Evolutionary conservation across 2,888 invertebrate genomes (phyloP).

Genomic region (Drosophila dives): DNA sequence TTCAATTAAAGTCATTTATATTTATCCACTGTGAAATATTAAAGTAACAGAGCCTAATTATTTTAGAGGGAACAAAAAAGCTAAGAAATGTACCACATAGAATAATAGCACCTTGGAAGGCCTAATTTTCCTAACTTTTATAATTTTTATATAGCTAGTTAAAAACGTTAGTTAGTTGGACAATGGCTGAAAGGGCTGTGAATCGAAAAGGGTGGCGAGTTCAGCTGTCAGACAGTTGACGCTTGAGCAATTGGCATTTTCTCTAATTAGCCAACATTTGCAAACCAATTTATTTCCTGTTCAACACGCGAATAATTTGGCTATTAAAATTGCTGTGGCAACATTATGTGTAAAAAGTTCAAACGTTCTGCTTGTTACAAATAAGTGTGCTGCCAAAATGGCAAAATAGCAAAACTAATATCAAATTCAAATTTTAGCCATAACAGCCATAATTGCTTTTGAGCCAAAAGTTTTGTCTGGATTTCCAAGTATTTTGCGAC

Average conservation of each 20-base stretch:
- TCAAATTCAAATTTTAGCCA: neutral
- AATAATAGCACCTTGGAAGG: neutral
- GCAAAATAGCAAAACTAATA: neutral
- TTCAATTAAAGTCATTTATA: too few species aligned
- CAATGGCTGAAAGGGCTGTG: neutral
- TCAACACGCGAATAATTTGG: conserved; percentile 35
- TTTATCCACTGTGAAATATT: too few species aligned
- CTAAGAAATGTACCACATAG: neutral
- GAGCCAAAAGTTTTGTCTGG: neutral
- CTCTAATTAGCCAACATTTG: conserved; percentile 53
- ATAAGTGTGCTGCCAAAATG: neutral
- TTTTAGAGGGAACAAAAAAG: neutral
- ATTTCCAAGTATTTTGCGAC: neutral
- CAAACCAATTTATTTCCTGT: conserved; percentile 39
- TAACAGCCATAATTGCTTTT: neutral
- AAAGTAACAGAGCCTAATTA: too few species aligned
- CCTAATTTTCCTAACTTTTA: neutral
- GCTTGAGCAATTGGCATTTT: conserved; percentile 33
- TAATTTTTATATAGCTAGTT: conserved; percentile 1
- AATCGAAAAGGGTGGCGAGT: neutral
- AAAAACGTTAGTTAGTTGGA: conserved; percentile 7
- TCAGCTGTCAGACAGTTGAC: conserved; percentile 24
- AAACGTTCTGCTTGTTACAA: neutral
- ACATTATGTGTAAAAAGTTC: neutral
- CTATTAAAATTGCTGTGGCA: conserved; percentile 13